Evolutionary conservation across 2,888 invertebrate species (phyloP).

Genomic region (Dynastes hyllus): DNA sequence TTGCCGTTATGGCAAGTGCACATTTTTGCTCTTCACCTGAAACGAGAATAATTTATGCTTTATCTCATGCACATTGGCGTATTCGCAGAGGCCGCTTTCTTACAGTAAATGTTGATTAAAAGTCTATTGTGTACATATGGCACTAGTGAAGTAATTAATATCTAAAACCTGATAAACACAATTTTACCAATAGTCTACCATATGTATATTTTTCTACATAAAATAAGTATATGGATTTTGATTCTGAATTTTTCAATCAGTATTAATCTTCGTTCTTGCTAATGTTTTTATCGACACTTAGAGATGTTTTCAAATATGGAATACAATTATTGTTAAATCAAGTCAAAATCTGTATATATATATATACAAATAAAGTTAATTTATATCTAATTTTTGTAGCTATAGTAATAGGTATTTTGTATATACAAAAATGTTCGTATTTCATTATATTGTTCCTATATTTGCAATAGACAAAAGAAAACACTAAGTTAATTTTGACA

Average conservation of each 20-base stretch:
- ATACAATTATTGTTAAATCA: not conserved
- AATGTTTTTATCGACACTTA: not conserved
- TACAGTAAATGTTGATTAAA: no score
- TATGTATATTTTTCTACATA: slow-evolving; percentile 33
- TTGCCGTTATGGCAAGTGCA: no score
- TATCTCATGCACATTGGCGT: no score
- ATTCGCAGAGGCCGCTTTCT: no score
- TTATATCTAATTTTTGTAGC: slow-evolving; percentile 39
- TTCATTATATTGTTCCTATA: slow-evolving; percentile 7
- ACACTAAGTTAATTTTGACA: not conserved
- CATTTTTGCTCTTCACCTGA: no score
- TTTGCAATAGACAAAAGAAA: slow-evolving; percentile 10
- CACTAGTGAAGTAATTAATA: no score
- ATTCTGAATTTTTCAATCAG: slow-evolving; percentile 10
- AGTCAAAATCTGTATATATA: slow-evolving; percentile 42
- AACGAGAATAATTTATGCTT: no score
- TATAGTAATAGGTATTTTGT: slow-evolving; percentile 39
- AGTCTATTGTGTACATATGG: no score
- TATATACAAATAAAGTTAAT: slow-evolving; percentile 23
- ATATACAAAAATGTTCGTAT: slow-evolving; percentile 15
- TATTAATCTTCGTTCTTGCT: not conserved
- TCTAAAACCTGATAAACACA: no score
- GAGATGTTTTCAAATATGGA: not conserved
- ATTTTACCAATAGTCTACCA: not conserved
- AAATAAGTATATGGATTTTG: not conserved